Percentiles rank a stretch among this genome's conserved stretches.
Conservation (phyloP, 2,797 vertebrate species). For the Monodelphis domestica region DNA sequence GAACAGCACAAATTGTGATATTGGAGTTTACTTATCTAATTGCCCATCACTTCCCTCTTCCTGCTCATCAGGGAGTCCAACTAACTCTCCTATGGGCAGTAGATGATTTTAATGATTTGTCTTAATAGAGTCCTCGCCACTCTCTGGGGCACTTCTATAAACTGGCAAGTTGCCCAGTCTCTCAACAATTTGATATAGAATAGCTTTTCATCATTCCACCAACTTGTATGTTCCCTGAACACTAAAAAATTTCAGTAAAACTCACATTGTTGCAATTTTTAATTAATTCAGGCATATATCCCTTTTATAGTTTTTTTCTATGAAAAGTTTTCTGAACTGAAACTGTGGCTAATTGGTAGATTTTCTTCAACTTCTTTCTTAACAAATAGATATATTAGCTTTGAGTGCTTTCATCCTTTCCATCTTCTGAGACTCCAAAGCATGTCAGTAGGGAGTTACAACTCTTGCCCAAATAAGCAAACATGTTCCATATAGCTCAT, state of each 20-base stretch:
- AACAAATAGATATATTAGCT: background rate
- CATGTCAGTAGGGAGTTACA: background rate
- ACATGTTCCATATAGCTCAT: background rate
- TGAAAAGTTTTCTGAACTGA: background rate
- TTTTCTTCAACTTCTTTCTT: background rate
- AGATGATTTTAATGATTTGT: background rate
- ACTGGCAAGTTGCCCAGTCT: background rate
- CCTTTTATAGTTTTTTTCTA: background rate
- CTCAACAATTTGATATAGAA: background rate
- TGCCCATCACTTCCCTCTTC: background rate
- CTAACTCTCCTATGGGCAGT: background rate
- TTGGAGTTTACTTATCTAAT: background rate
- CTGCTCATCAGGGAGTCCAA: background rate
- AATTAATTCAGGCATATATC: background rate
- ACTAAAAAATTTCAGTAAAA: background rate
- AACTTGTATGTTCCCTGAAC: background rate
- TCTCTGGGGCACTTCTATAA: background rate
- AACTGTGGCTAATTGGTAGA: background rate
- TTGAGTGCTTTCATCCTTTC: background rate
- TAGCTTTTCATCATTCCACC: background rate
- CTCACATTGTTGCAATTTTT: background rate
- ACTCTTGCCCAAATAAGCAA: background rate
- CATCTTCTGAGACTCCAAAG: background rate
- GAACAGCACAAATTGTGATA: constrained; percentile 45
- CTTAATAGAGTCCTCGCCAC: background rate